Base-by-base conservation (phyloP, 2,797 vertebrate species). In the Glossophaga mutica region DNA sequence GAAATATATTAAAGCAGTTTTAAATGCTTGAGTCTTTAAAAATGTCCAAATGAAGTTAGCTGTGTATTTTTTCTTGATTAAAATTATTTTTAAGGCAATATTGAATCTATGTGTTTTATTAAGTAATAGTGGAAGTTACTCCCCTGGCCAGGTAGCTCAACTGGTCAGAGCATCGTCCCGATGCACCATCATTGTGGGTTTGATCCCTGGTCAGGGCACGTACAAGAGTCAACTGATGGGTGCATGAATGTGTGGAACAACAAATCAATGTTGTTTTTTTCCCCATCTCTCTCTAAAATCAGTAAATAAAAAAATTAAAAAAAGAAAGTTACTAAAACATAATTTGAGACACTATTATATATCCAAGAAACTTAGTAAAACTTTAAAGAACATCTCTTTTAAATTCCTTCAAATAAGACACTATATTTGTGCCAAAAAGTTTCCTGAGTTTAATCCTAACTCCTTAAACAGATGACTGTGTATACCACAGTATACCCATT, bases 401-500 rank as follows among this genome's bases (percentile, higher is more conserved):
- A 90, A 94, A 68, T 89, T 73, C 26, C 16, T 94, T 94, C 46
- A 95, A 88, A 81, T n/a, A 52, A 89, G 44, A 83, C 78, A 24
- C 42, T 87, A 3, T 83, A 29, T 62, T 79, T 81, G 95, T 91
- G 22, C 46, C 37, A 57, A 81, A 57, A 44, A 84, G 82, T 9
- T 42, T 46, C 34, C 84, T 85, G 67, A 86, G 70, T 87, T 93
- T 74, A 67, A 83, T 62, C 26, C 86, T 70, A 59, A 57, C 76
- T 82, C 19, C 50, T 93, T 93, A 84, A 95, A 48, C 4, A 67
- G n/a, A 52, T 68, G 18, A 76, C n/a, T 46, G 19, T 83, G 39
- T 11, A 22, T 34, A 24, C 42, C 32, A 34, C 42, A 65, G 6
- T 42, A 62, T 55, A 65, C 59, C 50, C 52, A 37, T 76, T 87